Base-by-base conservation (phyloP, 2,113 vertebrate genomes). In the Arizona elegans region DNA sequence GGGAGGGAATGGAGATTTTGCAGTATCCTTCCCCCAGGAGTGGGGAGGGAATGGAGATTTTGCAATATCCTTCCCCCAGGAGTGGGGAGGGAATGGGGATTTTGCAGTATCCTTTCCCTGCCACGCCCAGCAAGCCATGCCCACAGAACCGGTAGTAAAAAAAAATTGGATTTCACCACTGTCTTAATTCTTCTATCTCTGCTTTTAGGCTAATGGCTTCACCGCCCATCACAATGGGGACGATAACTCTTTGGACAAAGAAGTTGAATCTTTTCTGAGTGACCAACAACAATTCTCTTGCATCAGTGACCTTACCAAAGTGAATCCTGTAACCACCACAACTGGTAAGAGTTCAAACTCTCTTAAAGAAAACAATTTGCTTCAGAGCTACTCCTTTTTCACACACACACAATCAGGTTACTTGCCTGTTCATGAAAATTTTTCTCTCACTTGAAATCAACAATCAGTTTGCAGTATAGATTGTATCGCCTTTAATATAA, bases 241-340 rank as follows among this genome's bases (percentile, higher is more conserved):
- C 24, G 96, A 95, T 96, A 97, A 97, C 85, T 98, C 97, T 24
- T 94, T 98, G 93, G 98, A 98, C 55, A 98, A 97, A 95, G 98
- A 99, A 24, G 91, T 99, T 12, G 96, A 97, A 93, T 97, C 97
- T 3, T 99, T 99, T 94, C 97, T 99, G 88, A 96, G 96, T 0
- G 97, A 98, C 85, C 98, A 99, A 94, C 97, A 97, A 89, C 97
- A 97, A 0, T 97, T 99, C n/a, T 97, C 98, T 96, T 98, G 98
- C 56, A 98, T 98, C 43, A 98, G 99, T 70, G 99, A 99, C 97
- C 98, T 99, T 90, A 99, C 99, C 2, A 98, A 99, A 97, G 99
- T 99, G 95, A 99, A 99, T 93, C 99, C 99, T 0, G 98, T 99
- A 90, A 99, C 98, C 0, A 98, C 98, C 62, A 97, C 97, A 75